These are phyloP conservation scores for Phyllotis vaccarum DNA, from an alignment of 2,797 vertebrate genomes.

Conservation along the genomic window DNA sequence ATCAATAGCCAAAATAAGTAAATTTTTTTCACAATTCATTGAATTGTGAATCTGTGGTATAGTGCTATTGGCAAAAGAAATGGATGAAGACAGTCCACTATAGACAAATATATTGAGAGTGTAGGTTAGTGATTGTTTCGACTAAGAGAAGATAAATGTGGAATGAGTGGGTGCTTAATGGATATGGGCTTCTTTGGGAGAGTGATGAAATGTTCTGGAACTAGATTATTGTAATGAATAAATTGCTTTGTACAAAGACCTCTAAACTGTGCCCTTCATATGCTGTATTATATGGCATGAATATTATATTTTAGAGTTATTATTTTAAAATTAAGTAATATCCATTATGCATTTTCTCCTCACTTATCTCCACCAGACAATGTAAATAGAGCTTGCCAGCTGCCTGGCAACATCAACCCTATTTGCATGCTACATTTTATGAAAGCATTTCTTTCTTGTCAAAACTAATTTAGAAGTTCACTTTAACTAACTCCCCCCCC, in stretches of 20 bases:
- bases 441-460: constrained; percentile 8
- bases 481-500: background rate
- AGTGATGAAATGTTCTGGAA: constrained; percentile 40
- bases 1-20: background rate
- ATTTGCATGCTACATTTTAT: constrained; percentile 22
- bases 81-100: background rate
- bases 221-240: constrained; percentile 22
- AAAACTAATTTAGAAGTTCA: constrained; percentile 27
- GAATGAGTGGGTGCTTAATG: background rate
- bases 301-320: constrained; percentile 33
- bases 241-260: constrained; percentile 24
- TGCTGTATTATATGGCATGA: background rate
- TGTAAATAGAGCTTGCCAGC: constrained; percentile 3
- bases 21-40: background rate
- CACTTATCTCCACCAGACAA: background rate
- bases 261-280: background rate
- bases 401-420: constrained; percentile 51
- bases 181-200: background rate
- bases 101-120: constrained; percentile 3
- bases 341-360: background rate
- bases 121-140: constrained; percentile 4
- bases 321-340: constrained; percentile 55
- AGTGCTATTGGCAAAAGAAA: background rate
- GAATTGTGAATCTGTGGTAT: background rate
- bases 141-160: background rate